Evolutionary conservation across 1,140 invertebrate species (phyloP).

Genomic region (Coelopa frigida): DNA sequence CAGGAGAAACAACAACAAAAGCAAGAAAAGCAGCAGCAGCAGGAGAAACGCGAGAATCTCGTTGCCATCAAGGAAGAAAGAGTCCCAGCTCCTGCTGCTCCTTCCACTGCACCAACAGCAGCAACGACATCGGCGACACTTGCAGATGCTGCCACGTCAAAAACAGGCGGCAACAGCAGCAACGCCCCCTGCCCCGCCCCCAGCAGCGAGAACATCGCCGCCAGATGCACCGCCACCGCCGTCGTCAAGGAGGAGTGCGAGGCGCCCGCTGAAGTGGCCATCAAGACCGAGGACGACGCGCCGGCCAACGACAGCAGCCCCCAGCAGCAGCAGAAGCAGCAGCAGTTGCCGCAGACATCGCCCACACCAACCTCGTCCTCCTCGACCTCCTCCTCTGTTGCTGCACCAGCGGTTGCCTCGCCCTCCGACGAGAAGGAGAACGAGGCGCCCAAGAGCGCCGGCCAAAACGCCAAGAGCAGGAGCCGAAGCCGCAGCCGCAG

Average conservation of each 20-base stretch:
- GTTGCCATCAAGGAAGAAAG: not conserved
- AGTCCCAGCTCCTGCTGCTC: not conserved
- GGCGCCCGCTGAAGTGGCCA: no score
- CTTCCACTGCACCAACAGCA: constrained; percentile 3
- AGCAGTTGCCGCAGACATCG: not conserved
- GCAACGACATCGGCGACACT: not conserved
- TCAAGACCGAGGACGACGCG: no score
- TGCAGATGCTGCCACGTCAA: not conserved
- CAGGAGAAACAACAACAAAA: constrained; percentile 3
- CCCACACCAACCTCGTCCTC: not conserved
- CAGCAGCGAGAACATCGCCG: not conserved
- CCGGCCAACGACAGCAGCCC: not conserved
- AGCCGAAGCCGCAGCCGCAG: not conserved
- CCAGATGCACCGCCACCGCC: not conserved
- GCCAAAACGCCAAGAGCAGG: not conserved
- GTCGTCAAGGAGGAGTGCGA: not conserved
- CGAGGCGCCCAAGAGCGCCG: not conserved
- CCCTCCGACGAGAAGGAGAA: no score
- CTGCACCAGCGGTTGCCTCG: not conserved
- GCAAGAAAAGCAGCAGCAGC: no score
- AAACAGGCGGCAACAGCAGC: constrained; percentile 4
- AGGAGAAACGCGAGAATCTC: no score
- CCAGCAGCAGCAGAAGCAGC: no score
- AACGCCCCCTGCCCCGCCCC: not conserved
- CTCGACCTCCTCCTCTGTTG: not conserved